Conservation (phyloP, 1,140 invertebrate genomes). For the Sipha flava region DNA sequence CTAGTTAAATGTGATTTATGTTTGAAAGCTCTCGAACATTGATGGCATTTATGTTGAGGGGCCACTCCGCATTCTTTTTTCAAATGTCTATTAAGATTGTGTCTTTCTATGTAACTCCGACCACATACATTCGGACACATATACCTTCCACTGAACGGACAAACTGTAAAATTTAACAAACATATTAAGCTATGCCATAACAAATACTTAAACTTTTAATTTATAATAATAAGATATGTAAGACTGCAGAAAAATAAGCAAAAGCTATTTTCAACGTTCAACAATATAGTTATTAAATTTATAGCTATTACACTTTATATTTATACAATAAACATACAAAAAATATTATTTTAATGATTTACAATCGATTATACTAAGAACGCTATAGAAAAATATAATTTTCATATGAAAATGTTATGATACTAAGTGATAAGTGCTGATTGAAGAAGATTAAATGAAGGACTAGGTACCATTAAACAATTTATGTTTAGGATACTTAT, state of each 20-base stretch:
- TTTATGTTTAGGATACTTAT: too few species aligned
- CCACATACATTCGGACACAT: constrained; percentile 41
- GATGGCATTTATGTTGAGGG: constrained; percentile 39
- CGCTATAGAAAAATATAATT: too few species aligned
- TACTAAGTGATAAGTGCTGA: too few species aligned
- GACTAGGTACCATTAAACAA: too few species aligned
- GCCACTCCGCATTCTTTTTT: constrained; percentile 49
- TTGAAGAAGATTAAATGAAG: too few species aligned
- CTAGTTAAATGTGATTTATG: constrained; percentile 38
- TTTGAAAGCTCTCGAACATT: constrained; percentile 43
- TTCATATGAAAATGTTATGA: too few species aligned
- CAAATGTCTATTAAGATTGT: constrained; percentile 47
- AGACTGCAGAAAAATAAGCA: neutral
- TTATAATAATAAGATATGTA: neutral
- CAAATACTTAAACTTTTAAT: neutral
- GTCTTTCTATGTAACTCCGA: constrained; percentile 47
- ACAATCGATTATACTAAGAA: too few species aligned
- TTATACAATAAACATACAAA: neutral
- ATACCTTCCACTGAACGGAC: constrained; percentile 39
- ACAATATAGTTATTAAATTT: neutral
- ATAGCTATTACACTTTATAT: neutral
- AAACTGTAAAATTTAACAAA: constrained; percentile 3
- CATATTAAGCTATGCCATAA: neutral
- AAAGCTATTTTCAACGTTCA: neutral
- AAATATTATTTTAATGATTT: neutral